Evolutionary conservation across 2,797 vertebrate species (phyloP), one percentile per base, ranked within the genome.

Genomic region (Toxotes lorentzi): DNA sequence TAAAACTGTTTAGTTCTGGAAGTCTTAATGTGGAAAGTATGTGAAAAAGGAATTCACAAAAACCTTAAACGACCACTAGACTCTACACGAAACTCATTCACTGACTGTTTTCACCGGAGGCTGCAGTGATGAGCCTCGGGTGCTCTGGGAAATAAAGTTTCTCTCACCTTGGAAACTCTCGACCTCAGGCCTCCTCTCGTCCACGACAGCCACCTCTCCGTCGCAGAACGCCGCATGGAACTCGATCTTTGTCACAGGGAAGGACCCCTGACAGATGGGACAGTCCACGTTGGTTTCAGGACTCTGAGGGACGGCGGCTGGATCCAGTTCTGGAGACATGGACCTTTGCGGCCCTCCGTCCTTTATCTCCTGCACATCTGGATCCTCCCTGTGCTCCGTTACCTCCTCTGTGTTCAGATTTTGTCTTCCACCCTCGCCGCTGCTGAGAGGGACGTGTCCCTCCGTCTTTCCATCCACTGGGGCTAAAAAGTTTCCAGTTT

Each of bases 151-250:
- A 27, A 10, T 6, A 27, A 13, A 21, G 40, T 35, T 4, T 13
- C 4, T 8, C 23, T 84, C 48, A 92, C 91, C 80, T 86, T 70
- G 77, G 48, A 59, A 59, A 43, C 45, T 11, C 56, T 63, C 17
- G 0, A 4, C 35, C 2, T 47, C 27, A 0, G 78, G 9, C 13
- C 32, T 71, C 40, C 66, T 40, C 56, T 81, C 38, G 0, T 76
- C 81, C 23, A 73, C 21, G 21, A 64, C 38, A 0, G 83, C 60
- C 35, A 70, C 88, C 43, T 91, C 92, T 1, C 96, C 97, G 2
- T 97, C 94, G 84, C 98, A 99, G 93, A 94, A 97, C 63, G 97
- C 98, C 0, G 98, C 97, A 12, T 99, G 98, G 67, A 92, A 65
- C 88, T 98, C 96, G 0, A 99, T 97, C 91, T 95, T 88, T 0